These are phyloP conservation scores for Ianthella basta DNA, from an alignment of 37 sponge, comb jelly and placozoan species.

Conservation along the genomic window DNA sequence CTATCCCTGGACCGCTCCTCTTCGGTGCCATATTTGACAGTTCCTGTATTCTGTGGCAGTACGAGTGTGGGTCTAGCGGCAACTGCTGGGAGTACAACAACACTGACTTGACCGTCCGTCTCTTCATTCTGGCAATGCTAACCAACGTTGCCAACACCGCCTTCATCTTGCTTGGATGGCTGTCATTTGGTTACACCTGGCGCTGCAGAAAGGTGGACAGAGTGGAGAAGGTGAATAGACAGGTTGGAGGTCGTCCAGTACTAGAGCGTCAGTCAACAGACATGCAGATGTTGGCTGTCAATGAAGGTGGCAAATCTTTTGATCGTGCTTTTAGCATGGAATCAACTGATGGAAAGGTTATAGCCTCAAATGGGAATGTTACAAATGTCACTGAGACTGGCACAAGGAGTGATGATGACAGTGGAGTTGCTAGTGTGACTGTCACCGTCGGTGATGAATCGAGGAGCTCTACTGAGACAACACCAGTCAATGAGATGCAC, in stretches of 20 bases:
- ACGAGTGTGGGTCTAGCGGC: conserved; percentile 55
- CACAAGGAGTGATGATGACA: too few relatives aligned
- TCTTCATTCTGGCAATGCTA: background rate
- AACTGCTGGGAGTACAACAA: conserved; percentile 83
- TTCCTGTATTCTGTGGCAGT: conserved; percentile 60
- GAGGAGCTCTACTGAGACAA: too few relatives aligned
- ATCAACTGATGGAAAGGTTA: too few relatives aligned
- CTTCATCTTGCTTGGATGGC: conserved; percentile 13
- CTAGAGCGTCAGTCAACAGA: too few relatives aligned
- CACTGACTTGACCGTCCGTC: conserved; percentile 25
- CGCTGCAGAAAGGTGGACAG: conserved; percentile 2
- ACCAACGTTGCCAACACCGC: conserved; percentile 14
- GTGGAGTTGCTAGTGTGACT: too few relatives aligned
- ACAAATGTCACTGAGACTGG: too few relatives aligned
- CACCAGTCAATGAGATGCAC: too few relatives aligned
- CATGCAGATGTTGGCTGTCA: too few relatives aligned
- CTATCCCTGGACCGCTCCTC: conserved; percentile 76
- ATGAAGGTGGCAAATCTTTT: too few relatives aligned
- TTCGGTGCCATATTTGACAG: conserved; percentile 76
- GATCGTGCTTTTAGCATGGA: too few relatives aligned
- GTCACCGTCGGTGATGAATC: too few relatives aligned
- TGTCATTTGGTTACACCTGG: background rate
- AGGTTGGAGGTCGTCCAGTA: background rate
- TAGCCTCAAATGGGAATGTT: too few relatives aligned
- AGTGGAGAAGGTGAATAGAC: background rate